Percentiles rank a stretch among this genome's conserved stretches.
phyloP scores from a whole-genome alignment of 2,888 invertebrate species.

The Coenonympha glycerion region DNA sequence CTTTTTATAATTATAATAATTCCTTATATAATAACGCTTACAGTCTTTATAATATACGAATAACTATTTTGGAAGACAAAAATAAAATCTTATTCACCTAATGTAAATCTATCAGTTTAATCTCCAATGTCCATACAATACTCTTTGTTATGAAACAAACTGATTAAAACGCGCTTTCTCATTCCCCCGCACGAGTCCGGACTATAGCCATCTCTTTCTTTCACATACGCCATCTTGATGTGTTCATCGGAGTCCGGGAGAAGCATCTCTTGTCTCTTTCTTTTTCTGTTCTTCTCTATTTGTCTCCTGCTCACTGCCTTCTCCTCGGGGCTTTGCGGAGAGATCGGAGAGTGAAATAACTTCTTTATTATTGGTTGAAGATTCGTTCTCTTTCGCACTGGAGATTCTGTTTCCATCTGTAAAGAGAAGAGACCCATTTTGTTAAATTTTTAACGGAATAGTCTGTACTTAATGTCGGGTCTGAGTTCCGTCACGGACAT shows the following conservation, averaged over 20 bases:
- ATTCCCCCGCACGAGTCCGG: constrained; percentile 44
- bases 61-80: too few relatives aligned
- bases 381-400: constrained; percentile 46
- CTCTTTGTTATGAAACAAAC: constrained; percentile 58
- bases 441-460: too few relatives aligned
- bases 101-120: too few relatives aligned
- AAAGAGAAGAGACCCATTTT: too few relatives aligned
- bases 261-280: constrained; percentile 51
- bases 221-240: constrained; percentile 51
- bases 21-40: too few relatives aligned
- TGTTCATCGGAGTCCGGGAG: constrained; percentile 46
- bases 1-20: too few relatives aligned
- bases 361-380: constrained; percentile 55
- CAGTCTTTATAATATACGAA: too few relatives aligned
- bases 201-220: constrained; percentile 49
- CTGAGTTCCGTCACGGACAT: too few relatives aligned
- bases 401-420: constrained; percentile 61
- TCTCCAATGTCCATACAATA: constrained; percentile 50
- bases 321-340: constrained; percentile 31
- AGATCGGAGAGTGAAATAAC: constrained; percentile 56
- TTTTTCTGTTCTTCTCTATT: constrained; percentile 24
- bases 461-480: too few relatives aligned
- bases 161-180: constrained; percentile 53
- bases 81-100: too few relatives aligned
- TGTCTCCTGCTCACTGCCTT: not conserved